Base-by-base conservation (phyloP, 2,113 vertebrate genomes). In the Lagopus muta region DNA sequence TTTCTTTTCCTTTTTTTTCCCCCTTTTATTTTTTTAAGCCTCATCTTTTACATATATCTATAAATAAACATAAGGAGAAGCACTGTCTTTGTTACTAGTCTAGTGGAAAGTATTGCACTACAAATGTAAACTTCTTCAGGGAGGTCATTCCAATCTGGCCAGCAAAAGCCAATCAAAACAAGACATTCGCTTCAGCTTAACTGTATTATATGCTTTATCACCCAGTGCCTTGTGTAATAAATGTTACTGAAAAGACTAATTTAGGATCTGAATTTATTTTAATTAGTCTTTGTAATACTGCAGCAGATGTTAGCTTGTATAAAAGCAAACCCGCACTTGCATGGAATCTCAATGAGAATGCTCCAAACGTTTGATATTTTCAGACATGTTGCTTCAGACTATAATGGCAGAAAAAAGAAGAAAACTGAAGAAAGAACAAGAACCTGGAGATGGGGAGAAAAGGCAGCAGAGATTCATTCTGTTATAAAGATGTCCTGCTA, bases 201-300 rank as follows among this genome's bases (percentile, higher is more conserved):
- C 67, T 3, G 25, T 95, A 96, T 95, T 95, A 95, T 82, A 79
- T 66, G 82, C 50, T 97, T 97, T 97, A 97, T 97, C 80, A 86
- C 90, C 78, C 95, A 89, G 84, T 55, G 94, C 70, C 94, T 95
- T 85, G 74, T 93, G 93, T 67, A 97, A 92, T 97, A 98, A 97
- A 97, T 95, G 94, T 87, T 96, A 94, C 92, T 93, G 95, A 98
- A 97, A 97, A 95, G 96, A 92, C 91, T 96, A 97, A 98, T 97
- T 98, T 97, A 97, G 95, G 94, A 95, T 95, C 86, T 96, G 89
- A 97, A 97, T 97, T 97, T 97, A 97, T 97, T 98, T 97, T 98
- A 97, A 98, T 98, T 97, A 97, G 95, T 86, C 96, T 97, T 97
- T 96, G 91, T 97, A 96, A 97, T 92, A 60, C 81, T 72, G 90